Conservation (phyloP, 1,140 invertebrate genomes). For the Potamilus streckersoni region DNA sequence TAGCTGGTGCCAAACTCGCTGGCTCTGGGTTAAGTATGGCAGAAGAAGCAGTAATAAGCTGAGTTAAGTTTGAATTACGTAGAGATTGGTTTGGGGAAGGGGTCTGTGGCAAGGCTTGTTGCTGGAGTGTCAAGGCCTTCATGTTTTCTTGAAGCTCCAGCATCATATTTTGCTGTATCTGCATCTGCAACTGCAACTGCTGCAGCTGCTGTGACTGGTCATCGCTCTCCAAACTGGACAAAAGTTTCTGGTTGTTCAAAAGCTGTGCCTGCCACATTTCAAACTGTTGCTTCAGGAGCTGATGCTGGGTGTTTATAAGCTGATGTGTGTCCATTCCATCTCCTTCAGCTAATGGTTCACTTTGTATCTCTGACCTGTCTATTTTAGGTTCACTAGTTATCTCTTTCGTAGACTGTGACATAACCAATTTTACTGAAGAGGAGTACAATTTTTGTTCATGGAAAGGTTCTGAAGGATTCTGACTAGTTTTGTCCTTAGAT, state of each 20-base stretch:
- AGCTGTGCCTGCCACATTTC: constrained; percentile 54
- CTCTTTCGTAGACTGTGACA: not conserved
- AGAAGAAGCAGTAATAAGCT: not conserved
- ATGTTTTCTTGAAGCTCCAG: constrained; percentile 53
- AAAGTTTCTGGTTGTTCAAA: constrained; percentile 46
- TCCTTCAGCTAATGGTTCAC: constrained; percentile 2
- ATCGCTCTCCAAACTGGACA: constrained; percentile 28
- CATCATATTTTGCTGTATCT: constrained; percentile 55
- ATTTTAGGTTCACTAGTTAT: not conserved
- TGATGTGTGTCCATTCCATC: constrained; percentile 30
- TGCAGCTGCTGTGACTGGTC: constrained; percentile 39
- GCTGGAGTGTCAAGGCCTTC: constrained; percentile 36
- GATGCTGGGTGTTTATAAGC: constrained; percentile 37
- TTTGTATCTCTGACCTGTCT: not conserved
- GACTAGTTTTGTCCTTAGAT: constrained; percentile 7
- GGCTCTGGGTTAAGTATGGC: not conserved
- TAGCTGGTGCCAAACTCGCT: not conserved
- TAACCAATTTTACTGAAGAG: not conserved
- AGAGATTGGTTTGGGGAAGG: not conserved
- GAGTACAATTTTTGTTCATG: constrained; percentile 21
- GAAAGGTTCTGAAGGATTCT: constrained; percentile 10
- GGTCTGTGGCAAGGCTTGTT: constrained; percentile 17
- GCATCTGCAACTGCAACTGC: constrained; percentile 46
- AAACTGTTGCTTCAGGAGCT: constrained; percentile 48
- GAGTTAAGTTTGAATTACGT: not conserved